Evolutionary conservation across 2,797 vertebrate genomes (phyloP).

Genomic region (Artibeus jamaicensis): DNA sequence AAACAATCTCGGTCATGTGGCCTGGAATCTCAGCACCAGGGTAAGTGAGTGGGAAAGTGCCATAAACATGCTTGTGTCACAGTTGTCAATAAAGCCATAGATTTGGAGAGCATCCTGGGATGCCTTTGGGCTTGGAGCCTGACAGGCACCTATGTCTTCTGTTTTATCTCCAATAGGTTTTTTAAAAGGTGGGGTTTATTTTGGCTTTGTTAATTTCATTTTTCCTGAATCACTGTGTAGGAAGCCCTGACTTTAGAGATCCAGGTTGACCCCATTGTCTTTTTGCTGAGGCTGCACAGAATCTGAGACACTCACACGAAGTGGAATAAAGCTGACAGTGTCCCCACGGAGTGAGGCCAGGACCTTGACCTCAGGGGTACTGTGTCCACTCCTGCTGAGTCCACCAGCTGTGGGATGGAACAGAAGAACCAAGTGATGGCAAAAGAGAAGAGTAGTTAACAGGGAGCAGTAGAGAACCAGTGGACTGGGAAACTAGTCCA

Average conservation of each 20-base stretch:
- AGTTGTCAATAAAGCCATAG: background rate
- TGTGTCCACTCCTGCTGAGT: background rate
- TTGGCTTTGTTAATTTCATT: background rate
- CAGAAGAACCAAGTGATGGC: background rate
- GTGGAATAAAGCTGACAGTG: background rate
- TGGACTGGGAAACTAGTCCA: rapidly evolving
- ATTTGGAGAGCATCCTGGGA: background rate
- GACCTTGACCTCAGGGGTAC: background rate
- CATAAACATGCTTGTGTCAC: background rate
- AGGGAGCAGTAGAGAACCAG: background rate
- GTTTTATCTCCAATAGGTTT: background rate
- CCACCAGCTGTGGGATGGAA: too few relatives aligned
- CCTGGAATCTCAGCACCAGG: background rate
- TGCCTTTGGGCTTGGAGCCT: background rate
- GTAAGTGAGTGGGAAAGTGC: background rate
- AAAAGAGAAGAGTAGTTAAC: background rate
- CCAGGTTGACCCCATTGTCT: background rate
- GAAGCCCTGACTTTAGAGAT: background rate
- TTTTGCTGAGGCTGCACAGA: background rate
- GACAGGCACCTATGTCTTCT: background rate
- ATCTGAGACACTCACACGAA: background rate
- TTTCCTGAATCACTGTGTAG: background rate
- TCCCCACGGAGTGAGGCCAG: background rate
- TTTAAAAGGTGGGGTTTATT: background rate
- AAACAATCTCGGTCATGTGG: background rate